These are phyloP conservation scores for Onychomys leucogaster DNA, from an alignment of 2,797 vertebrate species.

Conservation along the genomic window DNA sequence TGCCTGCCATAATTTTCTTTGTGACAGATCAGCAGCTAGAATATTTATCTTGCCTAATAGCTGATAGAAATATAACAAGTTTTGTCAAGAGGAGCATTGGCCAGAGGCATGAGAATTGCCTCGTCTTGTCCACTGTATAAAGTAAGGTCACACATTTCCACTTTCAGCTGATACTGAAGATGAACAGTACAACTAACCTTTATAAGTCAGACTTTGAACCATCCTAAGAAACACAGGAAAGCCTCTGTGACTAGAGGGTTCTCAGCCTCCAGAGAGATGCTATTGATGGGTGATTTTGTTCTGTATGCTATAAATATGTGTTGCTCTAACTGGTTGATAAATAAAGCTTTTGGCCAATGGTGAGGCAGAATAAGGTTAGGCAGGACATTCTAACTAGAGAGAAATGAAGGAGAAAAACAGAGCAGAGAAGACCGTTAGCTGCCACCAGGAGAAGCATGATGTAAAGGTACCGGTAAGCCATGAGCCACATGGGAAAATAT, in stretches of 20 bases:
- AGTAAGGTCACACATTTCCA: neutral
- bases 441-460: too few relatives aligned
- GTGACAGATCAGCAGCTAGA: neutral
- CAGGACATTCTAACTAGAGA: too few relatives aligned
- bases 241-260: neutral
- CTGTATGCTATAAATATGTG: too few relatives aligned
- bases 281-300: too few relatives aligned
- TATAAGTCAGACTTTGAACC: neutral
- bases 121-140: neutral
- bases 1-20: neutral
- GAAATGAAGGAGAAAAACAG: too few relatives aligned
- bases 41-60: neutral
- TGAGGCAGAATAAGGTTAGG: too few relatives aligned
- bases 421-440: too few relatives aligned
- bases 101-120: slow-evolving; percentile 6
- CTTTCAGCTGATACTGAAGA: neutral
- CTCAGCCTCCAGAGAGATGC: neutral
- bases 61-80: neutral
- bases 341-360: too few relatives aligned
- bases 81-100: neutral
- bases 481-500: too few relatives aligned
- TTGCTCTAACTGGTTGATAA: too few relatives aligned
- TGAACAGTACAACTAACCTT: neutral
- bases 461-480: too few relatives aligned
- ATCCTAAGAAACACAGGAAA: neutral